Conservation (phyloP, 1,140 invertebrate genomes). For the Monochamus saltuarius region DNA sequence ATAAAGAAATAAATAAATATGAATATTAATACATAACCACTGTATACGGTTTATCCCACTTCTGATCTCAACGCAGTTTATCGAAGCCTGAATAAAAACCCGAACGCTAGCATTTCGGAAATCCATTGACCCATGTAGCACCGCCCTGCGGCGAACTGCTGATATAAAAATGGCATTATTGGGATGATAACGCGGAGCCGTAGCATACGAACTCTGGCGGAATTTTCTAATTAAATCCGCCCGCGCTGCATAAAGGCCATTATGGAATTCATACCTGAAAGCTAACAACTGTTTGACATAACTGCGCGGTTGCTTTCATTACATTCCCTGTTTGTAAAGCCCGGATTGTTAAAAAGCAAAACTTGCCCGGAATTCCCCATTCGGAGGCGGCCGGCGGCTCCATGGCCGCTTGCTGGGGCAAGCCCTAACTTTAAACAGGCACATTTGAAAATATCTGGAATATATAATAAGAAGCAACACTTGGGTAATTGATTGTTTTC, state of each 20-base stretch:
- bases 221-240: conserved; percentile 47
- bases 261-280: conserved; percentile 47
- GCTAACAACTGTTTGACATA: conserved; percentile 46
- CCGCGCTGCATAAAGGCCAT: conserved; percentile 40
- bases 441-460: too few relatives aligned
- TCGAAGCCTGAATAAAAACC: too few relatives aligned
- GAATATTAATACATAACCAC: too few relatives aligned
- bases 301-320: conserved; percentile 44
- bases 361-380: conserved; percentile 36
- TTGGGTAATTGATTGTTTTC: too few relatives aligned
- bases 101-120: too few relatives aligned
- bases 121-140: too few relatives aligned
- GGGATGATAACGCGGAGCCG: conserved; percentile 19
- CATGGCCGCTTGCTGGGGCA: too few relatives aligned
- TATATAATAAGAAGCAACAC: too few relatives aligned
- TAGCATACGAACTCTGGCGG: conserved; percentile 31
- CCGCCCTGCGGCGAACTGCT: not conserved
- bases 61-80: too few relatives aligned
- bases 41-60: too few relatives aligned
- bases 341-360: conserved; percentile 41
- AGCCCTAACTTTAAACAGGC: too few relatives aligned
- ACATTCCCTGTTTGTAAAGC: conserved; percentile 42
- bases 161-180: conserved; percentile 25
- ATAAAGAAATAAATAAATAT: too few relatives aligned
- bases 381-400: conserved; percentile 15